Conservation (phyloP, 2,113 vertebrate species). For the Pelvicachromis taeniatus region DNA sequence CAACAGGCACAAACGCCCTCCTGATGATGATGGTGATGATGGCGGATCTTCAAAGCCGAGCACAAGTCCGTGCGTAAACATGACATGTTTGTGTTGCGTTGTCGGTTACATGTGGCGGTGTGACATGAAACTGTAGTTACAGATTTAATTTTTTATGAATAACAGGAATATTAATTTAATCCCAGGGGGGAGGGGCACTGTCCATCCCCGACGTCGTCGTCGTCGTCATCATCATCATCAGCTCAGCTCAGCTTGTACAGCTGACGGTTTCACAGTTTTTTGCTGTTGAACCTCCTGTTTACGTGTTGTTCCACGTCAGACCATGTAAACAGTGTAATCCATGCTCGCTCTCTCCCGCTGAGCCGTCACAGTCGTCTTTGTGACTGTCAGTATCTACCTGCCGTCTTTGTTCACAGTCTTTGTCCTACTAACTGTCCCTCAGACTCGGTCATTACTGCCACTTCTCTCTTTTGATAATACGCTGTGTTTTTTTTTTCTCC, state of each 20-base stretch:
- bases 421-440: background rate
- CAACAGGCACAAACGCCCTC: background rate
- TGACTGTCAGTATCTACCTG: background rate
- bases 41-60: background rate
- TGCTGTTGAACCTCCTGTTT: background rate
- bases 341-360: background rate
- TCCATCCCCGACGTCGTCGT: background rate
- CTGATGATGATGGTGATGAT: background rate
- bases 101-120: fast-evolving
- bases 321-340: background rate
- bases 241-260: background rate
- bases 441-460: constrained; percentile 9
- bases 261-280: background rate
- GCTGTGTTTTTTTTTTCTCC: background rate
- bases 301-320: background rate
- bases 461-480: background rate
- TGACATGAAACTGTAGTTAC: background rate
- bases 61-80: fast-evolving
- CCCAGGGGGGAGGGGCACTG: too few relatives aligned
- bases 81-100: background rate
- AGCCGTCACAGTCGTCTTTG: constrained; percentile 5
- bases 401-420: background rate
- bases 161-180: too few relatives aligned
- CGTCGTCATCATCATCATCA: too few relatives aligned
- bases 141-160: background rate